Evolutionary conservation across 2,888 invertebrate genomes (phyloP).

Genomic region (Diaprepes abbreviatus): DNA sequence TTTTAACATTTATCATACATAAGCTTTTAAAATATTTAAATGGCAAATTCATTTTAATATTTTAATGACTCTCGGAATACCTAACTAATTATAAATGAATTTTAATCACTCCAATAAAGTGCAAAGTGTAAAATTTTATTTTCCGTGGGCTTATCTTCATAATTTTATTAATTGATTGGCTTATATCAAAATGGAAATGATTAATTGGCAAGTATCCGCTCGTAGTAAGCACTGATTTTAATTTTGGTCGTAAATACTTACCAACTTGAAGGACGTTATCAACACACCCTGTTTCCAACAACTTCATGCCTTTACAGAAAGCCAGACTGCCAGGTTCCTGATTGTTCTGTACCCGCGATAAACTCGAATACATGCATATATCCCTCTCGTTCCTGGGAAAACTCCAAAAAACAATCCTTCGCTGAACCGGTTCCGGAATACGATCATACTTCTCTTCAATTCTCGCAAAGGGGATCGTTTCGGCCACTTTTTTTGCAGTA

Average conservation of each 20-base stretch:
- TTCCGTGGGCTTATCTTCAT: background rate
- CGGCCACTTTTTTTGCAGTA: constrained; percentile 86
- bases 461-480: constrained; percentile 87
- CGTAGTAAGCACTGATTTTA: background rate
- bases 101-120: no score
- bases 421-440: constrained; percentile 90
- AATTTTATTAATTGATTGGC: background rate
- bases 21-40: no score
- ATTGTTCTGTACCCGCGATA: constrained; percentile 55
- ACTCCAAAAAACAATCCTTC: constrained; percentile 90
- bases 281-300: constrained; percentile 86
- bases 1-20: no score
- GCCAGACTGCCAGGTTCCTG: constrained; percentile 84
- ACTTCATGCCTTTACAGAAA: constrained; percentile 88
- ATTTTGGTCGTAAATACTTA: constrained; percentile 69
- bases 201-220: background rate
- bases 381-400: constrained; percentile 90
- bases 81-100: background rate
- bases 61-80: background rate
- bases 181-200: no score
- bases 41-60: no score
- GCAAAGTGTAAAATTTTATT: background rate
- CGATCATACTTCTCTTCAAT: constrained; percentile 90
- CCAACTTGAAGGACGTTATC: constrained; percentile 91
- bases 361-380: constrained; percentile 87